These are phyloP conservation scores for Myotis vivesi DNA, from an alignment of 2,797 vertebrate species.

Conservation along the genomic window DNA sequence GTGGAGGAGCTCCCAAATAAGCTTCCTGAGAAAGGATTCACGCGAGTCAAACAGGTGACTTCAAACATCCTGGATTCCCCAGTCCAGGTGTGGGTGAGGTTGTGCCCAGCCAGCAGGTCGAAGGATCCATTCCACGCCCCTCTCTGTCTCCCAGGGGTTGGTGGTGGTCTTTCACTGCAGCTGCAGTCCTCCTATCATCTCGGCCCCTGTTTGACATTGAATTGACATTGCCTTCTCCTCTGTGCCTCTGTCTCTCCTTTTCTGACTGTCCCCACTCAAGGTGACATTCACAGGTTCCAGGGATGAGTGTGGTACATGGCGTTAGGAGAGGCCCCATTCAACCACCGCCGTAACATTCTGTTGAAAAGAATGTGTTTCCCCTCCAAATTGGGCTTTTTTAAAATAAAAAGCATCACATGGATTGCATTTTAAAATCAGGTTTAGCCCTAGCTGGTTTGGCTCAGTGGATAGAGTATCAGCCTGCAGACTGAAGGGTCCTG, in stretches of 20 bases:
- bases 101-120: too few species aligned
- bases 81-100: neutral
- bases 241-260: neutral
- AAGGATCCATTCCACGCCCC: accelerated
- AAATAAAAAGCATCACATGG: neutral
- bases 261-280: neutral
- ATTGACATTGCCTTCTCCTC: neutral
- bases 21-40: neutral
- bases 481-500: too few species aligned
- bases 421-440: neutral
- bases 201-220: neutral
- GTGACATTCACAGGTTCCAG: neutral
- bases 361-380: neutral
- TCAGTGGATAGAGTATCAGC: too few species aligned
- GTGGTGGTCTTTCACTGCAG: neutral
- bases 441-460: too few species aligned
- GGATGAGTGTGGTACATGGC: neutral
- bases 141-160: too few species aligned
- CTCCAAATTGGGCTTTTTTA: neutral
- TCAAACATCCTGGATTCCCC: neutral
- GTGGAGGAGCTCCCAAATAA: neutral
- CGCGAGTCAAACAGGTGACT: neutral
- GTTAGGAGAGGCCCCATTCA: neutral
- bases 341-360: neutral
- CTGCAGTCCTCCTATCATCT: neutral